A percentile compares a stretch with the other conserved stretches of the same genome.
phyloP scores from a whole-genome alignment of 2,797 vertebrate genomes.

The Sarcophilus harrisii region DNA sequence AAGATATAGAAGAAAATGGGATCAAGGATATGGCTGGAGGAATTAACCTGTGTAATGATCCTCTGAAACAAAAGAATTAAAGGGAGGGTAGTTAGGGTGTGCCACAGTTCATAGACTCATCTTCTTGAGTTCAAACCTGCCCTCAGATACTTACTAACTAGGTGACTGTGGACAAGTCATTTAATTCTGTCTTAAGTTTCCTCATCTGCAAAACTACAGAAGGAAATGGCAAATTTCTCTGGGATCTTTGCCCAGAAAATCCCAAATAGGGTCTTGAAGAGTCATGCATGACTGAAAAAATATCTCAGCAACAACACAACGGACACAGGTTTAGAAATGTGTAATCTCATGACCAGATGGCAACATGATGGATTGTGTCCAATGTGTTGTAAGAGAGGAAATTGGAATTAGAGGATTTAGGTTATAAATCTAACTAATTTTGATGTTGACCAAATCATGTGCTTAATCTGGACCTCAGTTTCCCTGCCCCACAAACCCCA shows the following conservation, averaged over 20 bases:
- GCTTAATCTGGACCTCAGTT: not conserved
- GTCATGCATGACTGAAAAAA: not conserved
- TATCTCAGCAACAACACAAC: not conserved
- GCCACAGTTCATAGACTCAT: not conserved
- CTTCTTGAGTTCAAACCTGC: not conserved
- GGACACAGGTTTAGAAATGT: not conserved
- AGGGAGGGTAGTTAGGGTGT: too few species aligned
- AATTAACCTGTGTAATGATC: too few species aligned
- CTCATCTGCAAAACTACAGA: not conserved
- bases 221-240: not conserved
- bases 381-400: not conserved
- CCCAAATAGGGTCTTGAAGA: not conserved
- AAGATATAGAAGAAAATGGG: too few species aligned
- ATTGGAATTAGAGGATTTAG: not conserved
- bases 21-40: too few species aligned
- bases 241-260: not conserved
- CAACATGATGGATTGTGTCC: not conserved
- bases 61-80: too few species aligned
- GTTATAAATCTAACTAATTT: not conserved
- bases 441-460: not conserved
- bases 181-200: not conserved
- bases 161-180: not conserved
- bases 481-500: not conserved
- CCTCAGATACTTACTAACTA: not conserved
- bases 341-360: not conserved